phyloP scores from a whole-genome alignment of 2,797 vertebrate genomes.

The Cossypha caffra region DNA sequence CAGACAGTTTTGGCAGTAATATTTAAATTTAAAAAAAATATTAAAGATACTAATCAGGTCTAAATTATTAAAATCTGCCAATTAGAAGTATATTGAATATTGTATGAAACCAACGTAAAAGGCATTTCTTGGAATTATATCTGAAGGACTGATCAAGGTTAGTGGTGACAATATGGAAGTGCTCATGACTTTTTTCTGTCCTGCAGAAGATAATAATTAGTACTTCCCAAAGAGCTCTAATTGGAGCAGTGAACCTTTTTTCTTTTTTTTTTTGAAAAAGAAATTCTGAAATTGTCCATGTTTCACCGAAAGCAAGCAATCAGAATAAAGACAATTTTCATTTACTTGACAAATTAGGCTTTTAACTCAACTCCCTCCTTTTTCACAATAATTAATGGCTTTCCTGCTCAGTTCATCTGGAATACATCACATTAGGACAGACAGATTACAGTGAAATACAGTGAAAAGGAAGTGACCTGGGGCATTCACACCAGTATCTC shows the following conservation, averaged over 20 bases:
- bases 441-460: background rate
- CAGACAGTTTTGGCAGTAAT: background rate
- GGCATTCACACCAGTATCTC: background rate
- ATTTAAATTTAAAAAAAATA: background rate
- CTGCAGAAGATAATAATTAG: background rate
- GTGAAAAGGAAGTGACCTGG: background rate
- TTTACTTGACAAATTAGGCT: slow-evolving; percentile 43
- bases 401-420: background rate
- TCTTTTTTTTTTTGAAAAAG: background rate
- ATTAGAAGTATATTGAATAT: background rate
- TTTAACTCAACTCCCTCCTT: background rate
- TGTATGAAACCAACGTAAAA: background rate
- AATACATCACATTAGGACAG: background rate
- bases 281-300: background rate
- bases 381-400: slow-evolving; percentile 10
- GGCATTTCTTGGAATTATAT: slow-evolving; percentile 4
- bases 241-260: background rate
- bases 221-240: slow-evolving; percentile 6
- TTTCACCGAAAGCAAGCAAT: slow-evolving; percentile 1
- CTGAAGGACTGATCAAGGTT: slow-evolving; percentile 27
- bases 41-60: background rate
- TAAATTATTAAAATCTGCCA: slow-evolving; percentile 13
- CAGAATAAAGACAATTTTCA: slow-evolving; percentile 49
- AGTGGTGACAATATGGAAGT: background rate
- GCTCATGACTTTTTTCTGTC: background rate